Conservation (phyloP, 2,888 invertebrate genomes). For the Colostygia pectinataria region DNA sequence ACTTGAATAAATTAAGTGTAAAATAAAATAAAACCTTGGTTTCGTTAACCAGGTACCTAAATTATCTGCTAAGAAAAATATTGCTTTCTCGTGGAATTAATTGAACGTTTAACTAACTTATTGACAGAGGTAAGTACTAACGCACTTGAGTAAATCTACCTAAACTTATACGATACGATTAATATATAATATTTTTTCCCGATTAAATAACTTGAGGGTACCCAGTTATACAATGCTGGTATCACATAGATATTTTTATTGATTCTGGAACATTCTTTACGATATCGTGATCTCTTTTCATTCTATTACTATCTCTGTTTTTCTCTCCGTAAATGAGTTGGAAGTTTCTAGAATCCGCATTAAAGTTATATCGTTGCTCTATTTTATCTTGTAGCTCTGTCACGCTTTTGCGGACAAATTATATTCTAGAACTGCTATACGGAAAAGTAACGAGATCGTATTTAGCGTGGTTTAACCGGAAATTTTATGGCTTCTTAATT, state of each 20-base stretch:
- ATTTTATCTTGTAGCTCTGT: conserved; percentile 30
- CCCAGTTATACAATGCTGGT: conserved; percentile 20
- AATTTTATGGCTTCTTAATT: conserved; percentile 7
- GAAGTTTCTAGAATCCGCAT: conserved; percentile 23
- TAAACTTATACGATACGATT: too few relatives aligned
- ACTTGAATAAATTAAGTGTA: too few relatives aligned
- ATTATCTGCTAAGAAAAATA: too few relatives aligned
- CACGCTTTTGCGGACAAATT: conserved; percentile 37
- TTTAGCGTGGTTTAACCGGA: background rate
- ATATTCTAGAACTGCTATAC: conserved; percentile 39
- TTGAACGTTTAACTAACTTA: too few relatives aligned
- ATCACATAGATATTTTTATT: conserved; percentile 22
- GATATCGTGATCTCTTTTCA: conserved; percentile 18
- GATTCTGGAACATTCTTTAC: conserved; percentile 28
- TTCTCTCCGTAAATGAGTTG: conserved; percentile 1
- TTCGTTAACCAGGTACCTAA: too few relatives aligned
- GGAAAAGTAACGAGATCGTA: conserved; percentile 25
- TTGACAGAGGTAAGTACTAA: too few relatives aligned
- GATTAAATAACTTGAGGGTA: too few relatives aligned
- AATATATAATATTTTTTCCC: too few relatives aligned
- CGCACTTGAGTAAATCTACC: too few relatives aligned
- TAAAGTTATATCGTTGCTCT: conserved; percentile 12
- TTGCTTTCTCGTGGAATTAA: too few relatives aligned
- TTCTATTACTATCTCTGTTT: conserved; percentile 11
- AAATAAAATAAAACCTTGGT: too few relatives aligned